Evolutionary conservation across 2,888 invertebrate species (phyloP), one percentile per base, ranked within the genome.

Genomic region (Ophion costatus): DNA sequence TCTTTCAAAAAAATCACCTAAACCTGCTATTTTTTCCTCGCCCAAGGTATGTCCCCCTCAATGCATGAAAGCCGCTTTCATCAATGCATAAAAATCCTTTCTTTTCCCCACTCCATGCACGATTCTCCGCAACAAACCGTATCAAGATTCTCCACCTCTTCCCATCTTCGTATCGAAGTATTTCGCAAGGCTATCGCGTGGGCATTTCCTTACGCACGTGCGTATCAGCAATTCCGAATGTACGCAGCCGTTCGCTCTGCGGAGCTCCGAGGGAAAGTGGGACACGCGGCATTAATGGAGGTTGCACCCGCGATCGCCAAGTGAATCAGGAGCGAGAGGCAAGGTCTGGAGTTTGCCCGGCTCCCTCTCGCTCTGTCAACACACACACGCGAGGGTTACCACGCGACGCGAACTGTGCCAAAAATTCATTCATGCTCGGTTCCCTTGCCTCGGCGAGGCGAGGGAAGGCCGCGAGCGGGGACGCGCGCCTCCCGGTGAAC

Each of bases 361-460:
- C 61, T 17, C 20, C 10, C 45, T 59, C 24, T n/a, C 17, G 17
- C 45, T 63, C 5, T 6, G 24, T 57, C 9, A 20, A 51, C 9
- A 51, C 38, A 20, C n/a, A 29, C 33, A 33, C 10, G 20, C 17
- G 20, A 38, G 45, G 67, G 66, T 71, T 79, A 45, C 75, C 80
- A 77, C 80, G 82, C 76, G 45, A 57, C 69, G 70, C 22, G 51
- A 20, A 17, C 81, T 74, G 24, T 79, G 83, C 81, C 82, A 82
- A 83, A 84, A 85, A 86, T 87, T 86, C 87, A 87, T 87, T 87
- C 87, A 87, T 87, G 83, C 75, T 22, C 67, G 77, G 38, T 74
- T n/a, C 33, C 11, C 51, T n/a, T 59, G 14, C 11, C 51, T 14
- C 67, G 14, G 51, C 56, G 64, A 66, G 61, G 80, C 63, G 59